phyloP scores from a whole-genome alignment of 2,888 invertebrate species.

The Liodrosophila aerea region DNA sequence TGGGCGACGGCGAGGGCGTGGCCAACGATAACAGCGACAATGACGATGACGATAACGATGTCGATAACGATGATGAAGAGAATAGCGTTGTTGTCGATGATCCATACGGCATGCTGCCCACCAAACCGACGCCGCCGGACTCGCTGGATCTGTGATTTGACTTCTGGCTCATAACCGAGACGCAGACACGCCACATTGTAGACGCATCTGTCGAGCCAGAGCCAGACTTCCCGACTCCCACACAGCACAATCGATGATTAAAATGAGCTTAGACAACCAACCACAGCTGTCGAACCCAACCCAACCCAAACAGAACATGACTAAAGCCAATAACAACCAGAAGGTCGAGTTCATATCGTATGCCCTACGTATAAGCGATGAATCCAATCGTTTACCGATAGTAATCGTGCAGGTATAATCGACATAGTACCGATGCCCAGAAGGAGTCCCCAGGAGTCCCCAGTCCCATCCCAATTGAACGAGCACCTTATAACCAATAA shows the following conservation, averaged over 20 bases:
- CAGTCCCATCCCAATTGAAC: too few relatives aligned
- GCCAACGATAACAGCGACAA: conserved; percentile 17
- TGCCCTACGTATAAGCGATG: too few relatives aligned
- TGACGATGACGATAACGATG: conserved; percentile 20
- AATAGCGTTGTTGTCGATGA: conserved; percentile 81
- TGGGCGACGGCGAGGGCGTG: conserved; percentile 83
- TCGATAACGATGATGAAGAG: conserved; percentile 34
- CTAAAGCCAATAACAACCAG: conserved; percentile 1
- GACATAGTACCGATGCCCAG: too few relatives aligned
- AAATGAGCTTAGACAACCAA: conserved; percentile 58
- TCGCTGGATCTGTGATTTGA: conserved; percentile 83
- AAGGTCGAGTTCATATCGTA: background rate
- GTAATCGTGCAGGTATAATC: too few relatives aligned
- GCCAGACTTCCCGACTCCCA: conserved; percentile 10
- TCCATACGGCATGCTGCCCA: conserved; percentile 85
- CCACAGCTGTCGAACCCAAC: conserved; percentile 27
- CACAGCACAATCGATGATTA: conserved; percentile 49
- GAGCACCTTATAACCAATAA: too few relatives aligned
- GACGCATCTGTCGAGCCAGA: conserved; percentile 1
- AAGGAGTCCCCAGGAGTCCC: too few relatives aligned
- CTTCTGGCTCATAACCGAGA: conserved; percentile 72
- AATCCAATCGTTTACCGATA: too few relatives aligned
- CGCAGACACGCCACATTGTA: conserved; percentile 12
- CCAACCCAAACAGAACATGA: conserved; percentile 3
- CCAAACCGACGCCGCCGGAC: conserved; percentile 85